These are phyloP conservation scores for Branchinecta lindahli DNA, from an alignment of 1,140 invertebrate genomes.

Conservation along the genomic window DNA sequence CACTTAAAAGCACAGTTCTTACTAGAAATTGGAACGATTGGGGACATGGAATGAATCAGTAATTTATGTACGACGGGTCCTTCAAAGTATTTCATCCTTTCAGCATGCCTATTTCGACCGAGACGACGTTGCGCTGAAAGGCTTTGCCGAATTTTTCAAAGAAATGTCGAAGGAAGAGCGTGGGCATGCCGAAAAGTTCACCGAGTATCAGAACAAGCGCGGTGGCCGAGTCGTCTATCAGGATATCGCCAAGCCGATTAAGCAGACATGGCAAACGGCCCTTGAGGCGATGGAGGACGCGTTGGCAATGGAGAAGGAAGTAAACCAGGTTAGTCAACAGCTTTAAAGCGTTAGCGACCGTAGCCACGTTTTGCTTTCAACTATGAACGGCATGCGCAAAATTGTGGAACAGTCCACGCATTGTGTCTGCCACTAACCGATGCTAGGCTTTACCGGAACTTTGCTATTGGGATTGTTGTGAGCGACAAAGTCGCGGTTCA, in stretches of 20 bases:
- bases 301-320: conserved; percentile 52
- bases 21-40: neutral
- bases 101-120: conserved; percentile 61
- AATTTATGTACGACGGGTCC: neutral
- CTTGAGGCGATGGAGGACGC: conserved; percentile 51
- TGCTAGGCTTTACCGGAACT: too few species aligned
- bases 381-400: too few species aligned
- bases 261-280: conserved; percentile 43
- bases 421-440: too few species aligned
- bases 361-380: too few species aligned
- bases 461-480: too few species aligned
- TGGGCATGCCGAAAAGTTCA: conserved; percentile 52
- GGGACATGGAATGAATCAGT: neutral
- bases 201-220: conserved; percentile 63
- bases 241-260: conserved; percentile 41
- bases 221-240: conserved; percentile 47
- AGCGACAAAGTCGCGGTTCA: too few species aligned
- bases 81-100: conserved; percentile 15
- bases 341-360: too few species aligned
- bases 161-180: conserved; percentile 56
- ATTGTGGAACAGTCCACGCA: neutral
- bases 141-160: conserved; percentile 52
- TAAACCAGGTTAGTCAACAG: conserved; percentile 42
- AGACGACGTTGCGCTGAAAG: conserved; percentile 56
- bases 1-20: too few species aligned